Percentiles rank a stretch among this genome's conserved stretches.
These are phyloP conservation scores for Drosophila mimica DNA, from an alignment of 2,888 invertebrate species.

Conservation along the genomic window DNA sequence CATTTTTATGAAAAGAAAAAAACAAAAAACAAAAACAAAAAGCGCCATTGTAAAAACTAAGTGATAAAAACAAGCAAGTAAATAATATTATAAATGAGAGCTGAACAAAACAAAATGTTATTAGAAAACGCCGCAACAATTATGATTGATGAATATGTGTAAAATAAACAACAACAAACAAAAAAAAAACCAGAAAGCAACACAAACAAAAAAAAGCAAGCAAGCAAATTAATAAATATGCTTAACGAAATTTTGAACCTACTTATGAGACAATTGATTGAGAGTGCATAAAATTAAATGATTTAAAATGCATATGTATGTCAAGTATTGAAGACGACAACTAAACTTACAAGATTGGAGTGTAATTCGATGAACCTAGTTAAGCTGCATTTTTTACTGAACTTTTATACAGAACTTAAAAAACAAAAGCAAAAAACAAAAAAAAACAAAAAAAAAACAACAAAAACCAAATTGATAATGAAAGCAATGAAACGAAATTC, in stretches of 20 bases:
- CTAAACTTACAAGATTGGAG: slow-evolving; percentile 57
- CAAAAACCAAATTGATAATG: neutral
- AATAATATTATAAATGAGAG: slow-evolving; percentile 61
- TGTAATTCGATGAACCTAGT: slow-evolving; percentile 72
- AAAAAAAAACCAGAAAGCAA: slow-evolving; percentile 25
- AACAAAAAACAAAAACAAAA: slow-evolving; percentile 48
- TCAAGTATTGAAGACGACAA: slow-evolving; percentile 49
- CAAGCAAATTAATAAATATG: slow-evolving; percentile 20
- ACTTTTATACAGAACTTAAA: slow-evolving; percentile 78
- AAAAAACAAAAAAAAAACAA: slow-evolving; percentile 4
- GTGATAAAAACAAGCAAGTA: slow-evolving; percentile 79
- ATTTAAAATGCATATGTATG: slow-evolving; percentile 37
- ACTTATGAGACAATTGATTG: slow-evolving; percentile 54
- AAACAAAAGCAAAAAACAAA: slow-evolving; percentile 26
- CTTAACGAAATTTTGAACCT: slow-evolving; percentile 46
- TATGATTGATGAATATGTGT: slow-evolving; percentile 57
- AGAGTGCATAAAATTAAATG: slow-evolving; percentile 35
- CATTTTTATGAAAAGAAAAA: slow-evolving; percentile 53
- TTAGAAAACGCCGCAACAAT: slow-evolving; percentile 41
- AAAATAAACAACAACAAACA: slow-evolving; percentile 37
- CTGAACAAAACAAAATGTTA: slow-evolving; percentile 39
- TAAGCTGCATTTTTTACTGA: slow-evolving; percentile 83
- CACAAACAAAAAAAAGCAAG: slow-evolving; percentile 3
- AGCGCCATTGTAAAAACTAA: slow-evolving; percentile 85
- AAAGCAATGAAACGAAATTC: slow-evolving; percentile 41